Evolutionary conservation across 2,113 vertebrate genomes (phyloP), one percentile per base, ranked within the genome.

Genomic region (Parus major): DNA sequence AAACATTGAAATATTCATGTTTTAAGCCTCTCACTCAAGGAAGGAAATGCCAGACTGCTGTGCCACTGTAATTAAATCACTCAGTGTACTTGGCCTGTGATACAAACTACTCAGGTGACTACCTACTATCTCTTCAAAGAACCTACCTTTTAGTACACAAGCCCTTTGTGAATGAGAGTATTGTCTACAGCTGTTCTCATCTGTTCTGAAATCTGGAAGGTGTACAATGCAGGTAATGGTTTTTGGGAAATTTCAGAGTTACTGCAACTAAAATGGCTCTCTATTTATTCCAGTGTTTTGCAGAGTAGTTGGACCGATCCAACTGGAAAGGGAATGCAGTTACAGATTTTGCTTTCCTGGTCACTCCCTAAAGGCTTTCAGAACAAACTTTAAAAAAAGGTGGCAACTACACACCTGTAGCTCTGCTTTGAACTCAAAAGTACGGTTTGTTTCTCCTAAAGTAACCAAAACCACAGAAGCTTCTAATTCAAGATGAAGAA

Each of bases 201-300:
- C 56, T 88, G 50, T 27, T 92, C 88, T 70, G 79, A 88, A 56
- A 90, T 82, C 60, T 96, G 88, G 63, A 93, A 94, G 17, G n/a
- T 10, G 18, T 47, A 90, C 75, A 94, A 88, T 10, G 22, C 23
- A 93, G 49, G 60, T n/a, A 86, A 82, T 66, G 35, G 10, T 31
- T 83, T 86, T 70, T 5, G 1, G 61, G 50, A 88, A 65, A 73
- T 59, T 50, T 86, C 92, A 77, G 39, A 81, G 79, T 80, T 50
- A 86, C 23, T 2, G 2, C 14, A 86, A 66, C 29, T 88, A 29
- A 88, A 83, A 77, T 7, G 19, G 33, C n/a, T 81, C 47, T 57
- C 31, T 61, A 9, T 24, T 66, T 64, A 72, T 52, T 66, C 29
- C 72, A 73, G 1, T 25, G 59, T 81, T 90, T 82, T 6, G 6